Conservation (phyloP, 2,113 vertebrate genomes). For the Eolophus roseicapilla region DNA sequence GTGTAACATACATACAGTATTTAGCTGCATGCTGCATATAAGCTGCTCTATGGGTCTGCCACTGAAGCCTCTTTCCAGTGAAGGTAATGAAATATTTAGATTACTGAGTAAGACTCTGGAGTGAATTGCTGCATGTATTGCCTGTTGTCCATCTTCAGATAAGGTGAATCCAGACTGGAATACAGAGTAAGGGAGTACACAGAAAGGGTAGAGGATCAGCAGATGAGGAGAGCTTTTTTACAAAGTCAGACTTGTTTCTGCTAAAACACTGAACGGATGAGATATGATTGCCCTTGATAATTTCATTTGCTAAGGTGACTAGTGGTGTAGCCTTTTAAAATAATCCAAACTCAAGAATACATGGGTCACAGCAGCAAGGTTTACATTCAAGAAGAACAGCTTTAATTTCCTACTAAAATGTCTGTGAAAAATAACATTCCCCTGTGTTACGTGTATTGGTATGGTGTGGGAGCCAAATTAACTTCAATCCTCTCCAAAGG, state of each 20-base stretch:
- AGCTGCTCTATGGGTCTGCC: neutral
- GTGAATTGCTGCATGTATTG: neutral
- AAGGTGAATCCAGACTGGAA: neutral
- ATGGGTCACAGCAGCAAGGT: neutral
- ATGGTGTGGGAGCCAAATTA: neutral
- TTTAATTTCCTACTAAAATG: neutral
- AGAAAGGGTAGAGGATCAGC: neutral
- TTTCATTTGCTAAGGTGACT: neutral
- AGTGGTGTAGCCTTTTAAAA: neutral
- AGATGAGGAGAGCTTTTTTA: neutral
- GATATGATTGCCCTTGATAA: neutral
- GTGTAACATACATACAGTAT: neutral
- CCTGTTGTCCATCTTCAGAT: neutral
- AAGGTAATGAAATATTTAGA: neutral
- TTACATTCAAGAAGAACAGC: neutral
- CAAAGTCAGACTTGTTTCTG: neutral
- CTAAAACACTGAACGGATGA: neutral
- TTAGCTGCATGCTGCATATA: neutral
- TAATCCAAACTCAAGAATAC: neutral
- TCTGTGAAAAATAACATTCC: neutral
- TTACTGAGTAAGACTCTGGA: neutral
- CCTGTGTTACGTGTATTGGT: neutral
- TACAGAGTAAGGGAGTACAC: neutral
- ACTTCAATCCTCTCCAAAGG: neutral
- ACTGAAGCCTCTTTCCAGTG: neutral